Evolutionary conservation across 2,797 vertebrate genomes (phyloP).

Genomic region (Sitta carolinensis): DNA sequence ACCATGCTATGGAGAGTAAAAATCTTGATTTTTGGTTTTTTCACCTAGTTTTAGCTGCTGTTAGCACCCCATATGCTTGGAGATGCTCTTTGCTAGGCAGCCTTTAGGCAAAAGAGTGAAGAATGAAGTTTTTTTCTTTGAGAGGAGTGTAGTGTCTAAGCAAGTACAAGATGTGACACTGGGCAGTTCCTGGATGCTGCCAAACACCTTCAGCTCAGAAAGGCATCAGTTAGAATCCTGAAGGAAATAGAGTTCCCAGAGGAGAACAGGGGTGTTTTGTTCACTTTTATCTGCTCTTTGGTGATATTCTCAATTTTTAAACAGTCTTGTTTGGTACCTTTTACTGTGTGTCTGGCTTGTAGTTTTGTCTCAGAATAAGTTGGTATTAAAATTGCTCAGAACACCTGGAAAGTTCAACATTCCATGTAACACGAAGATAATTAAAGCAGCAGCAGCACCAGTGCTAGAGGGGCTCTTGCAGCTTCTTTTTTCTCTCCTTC

Average conservation of each 20-base stretch:
- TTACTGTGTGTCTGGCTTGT: rapidly evolving
- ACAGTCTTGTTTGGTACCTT: neutral
- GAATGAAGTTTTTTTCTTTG: neutral
- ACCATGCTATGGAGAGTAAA: neutral
- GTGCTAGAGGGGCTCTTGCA: neutral
- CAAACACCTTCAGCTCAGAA: neutral
- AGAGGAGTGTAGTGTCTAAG: neutral
- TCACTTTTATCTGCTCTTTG: neutral
- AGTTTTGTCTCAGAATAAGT: neutral
- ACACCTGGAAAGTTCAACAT: neutral
- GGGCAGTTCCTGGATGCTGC: neutral
- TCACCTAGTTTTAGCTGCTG: neutral
- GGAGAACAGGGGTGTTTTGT: rapidly evolving
- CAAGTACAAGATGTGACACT: rapidly evolving
- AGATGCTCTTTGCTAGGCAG: neutral
- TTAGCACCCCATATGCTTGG: neutral
- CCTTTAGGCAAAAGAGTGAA: neutral
- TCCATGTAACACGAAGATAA: neutral
- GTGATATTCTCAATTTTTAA: neutral
- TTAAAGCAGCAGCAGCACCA: neutral
- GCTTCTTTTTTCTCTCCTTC: neutral
- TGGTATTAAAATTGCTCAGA: neutral
- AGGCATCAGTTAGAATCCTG: neutral
- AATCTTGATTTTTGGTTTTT: neutral
- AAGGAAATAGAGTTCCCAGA: neutral